Conservation (phyloP, 2,113 vertebrate species). For the Stercorarius parasiticus region DNA sequence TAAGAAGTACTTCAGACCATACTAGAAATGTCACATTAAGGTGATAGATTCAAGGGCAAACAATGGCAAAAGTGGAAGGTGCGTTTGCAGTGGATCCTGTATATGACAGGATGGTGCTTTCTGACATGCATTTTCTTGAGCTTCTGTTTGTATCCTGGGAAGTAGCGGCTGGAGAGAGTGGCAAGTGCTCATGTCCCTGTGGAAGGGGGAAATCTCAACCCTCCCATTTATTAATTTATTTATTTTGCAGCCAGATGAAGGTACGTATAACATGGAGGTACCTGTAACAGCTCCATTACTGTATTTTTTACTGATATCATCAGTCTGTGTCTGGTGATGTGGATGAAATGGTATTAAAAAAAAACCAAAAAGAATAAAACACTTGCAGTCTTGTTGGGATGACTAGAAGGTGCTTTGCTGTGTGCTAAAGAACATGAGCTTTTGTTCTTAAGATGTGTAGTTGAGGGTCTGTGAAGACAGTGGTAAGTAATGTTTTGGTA, state of each 20-base stretch:
- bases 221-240: not conserved
- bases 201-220: not conserved
- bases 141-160: not conserved
- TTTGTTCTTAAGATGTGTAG: not conserved
- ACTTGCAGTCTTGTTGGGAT: not conserved
- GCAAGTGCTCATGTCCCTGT: not conserved
- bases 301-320: not conserved
- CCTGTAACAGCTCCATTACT: not conserved
- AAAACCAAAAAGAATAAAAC: rapidly evolving
- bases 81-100: not conserved
- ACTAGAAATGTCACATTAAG: not conserved
- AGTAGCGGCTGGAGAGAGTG: not conserved
- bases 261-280: not conserved
- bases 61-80: not conserved
- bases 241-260: constrained; percentile 5
- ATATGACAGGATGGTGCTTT: not conserved
- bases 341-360: not conserved
- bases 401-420: not conserved
- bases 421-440: not conserved
- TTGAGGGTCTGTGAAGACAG: not conserved
- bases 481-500: not conserved
- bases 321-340: not conserved
- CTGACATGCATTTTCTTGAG: not conserved
- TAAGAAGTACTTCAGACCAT: not conserved
- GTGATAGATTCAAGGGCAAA: not conserved